These are phyloP conservation scores for Apotomis turbidana DNA, from an alignment of 2,888 invertebrate species.

Conservation along the genomic window DNA sequence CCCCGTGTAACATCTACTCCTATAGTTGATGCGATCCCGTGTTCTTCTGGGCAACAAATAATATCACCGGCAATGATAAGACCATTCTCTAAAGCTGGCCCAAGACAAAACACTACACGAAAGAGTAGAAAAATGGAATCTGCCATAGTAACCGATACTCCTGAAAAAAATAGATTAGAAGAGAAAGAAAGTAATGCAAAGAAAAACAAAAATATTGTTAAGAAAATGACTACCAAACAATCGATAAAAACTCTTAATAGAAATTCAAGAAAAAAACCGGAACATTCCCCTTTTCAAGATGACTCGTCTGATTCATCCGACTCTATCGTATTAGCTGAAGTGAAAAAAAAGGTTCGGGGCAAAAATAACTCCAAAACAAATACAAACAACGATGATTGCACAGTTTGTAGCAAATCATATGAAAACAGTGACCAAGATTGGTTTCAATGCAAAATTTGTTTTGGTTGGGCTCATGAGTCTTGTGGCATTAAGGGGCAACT, in stretches of 20 bases:
- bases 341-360: conserved; percentile 26
- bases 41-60: conserved; percentile 32
- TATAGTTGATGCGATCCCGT: conserved; percentile 30
- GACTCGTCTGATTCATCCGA: conserved; percentile 38
- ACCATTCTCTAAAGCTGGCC: conserved; percentile 43
- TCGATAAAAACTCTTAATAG: conserved; percentile 40
- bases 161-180: conserved; percentile 30
- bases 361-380: conserved; percentile 36
- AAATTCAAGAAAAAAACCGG: conserved; percentile 17
- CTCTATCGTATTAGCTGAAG: conserved; percentile 42
- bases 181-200: conserved; percentile 32
- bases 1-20: conserved; percentile 32
- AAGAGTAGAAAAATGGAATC: conserved; percentile 44
- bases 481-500: conserved; percentile 1
- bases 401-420: conserved; percentile 16
- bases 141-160: conserved; percentile 43
- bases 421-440: conserved; percentile 13
- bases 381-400: conserved; percentile 23
- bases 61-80: conserved; percentile 36
- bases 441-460: conserved; percentile 8
- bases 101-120: conserved; percentile 43
- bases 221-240: conserved; percentile 42
- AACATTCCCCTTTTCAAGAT: conserved; percentile 34
- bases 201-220: conserved; percentile 37
- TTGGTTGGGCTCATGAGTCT: conserved; percentile 4